Percentiles rank a stretch among this genome's conserved stretches.
These are phyloP conservation scores for Napeogenes inachia DNA, from an alignment of 2,888 invertebrate genomes.

Conservation along the genomic window DNA sequence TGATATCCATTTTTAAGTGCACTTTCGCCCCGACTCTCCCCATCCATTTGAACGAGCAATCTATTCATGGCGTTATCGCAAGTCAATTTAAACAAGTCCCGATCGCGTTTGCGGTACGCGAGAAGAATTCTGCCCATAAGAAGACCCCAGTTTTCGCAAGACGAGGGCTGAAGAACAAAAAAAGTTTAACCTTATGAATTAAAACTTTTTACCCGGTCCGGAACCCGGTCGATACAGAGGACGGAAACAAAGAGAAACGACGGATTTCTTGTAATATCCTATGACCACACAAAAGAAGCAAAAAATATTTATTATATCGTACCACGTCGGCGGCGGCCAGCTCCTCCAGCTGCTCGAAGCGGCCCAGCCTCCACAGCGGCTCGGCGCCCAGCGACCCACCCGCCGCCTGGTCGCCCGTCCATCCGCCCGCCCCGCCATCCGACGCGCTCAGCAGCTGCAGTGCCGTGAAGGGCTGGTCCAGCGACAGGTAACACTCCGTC, in stretches of 20 bases:
- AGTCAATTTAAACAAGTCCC: conserved; percentile 50
- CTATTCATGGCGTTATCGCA: conserved; percentile 59
- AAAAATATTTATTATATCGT: conserved; percentile 23
- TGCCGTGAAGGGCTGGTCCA: conserved; percentile 93
- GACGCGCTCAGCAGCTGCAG: conserved; percentile 79
- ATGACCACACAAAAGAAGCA: too few relatives aligned
- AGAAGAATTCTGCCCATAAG: conserved; percentile 84
- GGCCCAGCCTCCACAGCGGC: conserved; percentile 90
- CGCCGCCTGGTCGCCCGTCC: conserved; percentile 72
- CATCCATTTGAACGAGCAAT: conserved; percentile 59
- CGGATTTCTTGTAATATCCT: too few relatives aligned
- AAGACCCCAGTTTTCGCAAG: conserved; percentile 83
- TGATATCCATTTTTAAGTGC: conserved; percentile 67
- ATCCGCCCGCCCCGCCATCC: conserved; percentile 76
- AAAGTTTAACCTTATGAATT: background rate
- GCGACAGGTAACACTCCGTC: conserved; percentile 89
- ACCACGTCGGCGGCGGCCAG: conserved; percentile 75
- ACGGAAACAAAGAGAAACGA: too few relatives aligned
- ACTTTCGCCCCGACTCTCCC: conserved; percentile 60
- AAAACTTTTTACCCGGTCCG: too few relatives aligned
- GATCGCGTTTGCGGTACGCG: conserved; percentile 69
- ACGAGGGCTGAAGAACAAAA: conserved; percentile 50
- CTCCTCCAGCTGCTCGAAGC: conserved; percentile 87
- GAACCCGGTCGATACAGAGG: too few relatives aligned
- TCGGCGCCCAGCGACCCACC: conserved; percentile 82